Conservation (phyloP, 2,113 vertebrate species). For the Pteruthius melanotis region DNA sequence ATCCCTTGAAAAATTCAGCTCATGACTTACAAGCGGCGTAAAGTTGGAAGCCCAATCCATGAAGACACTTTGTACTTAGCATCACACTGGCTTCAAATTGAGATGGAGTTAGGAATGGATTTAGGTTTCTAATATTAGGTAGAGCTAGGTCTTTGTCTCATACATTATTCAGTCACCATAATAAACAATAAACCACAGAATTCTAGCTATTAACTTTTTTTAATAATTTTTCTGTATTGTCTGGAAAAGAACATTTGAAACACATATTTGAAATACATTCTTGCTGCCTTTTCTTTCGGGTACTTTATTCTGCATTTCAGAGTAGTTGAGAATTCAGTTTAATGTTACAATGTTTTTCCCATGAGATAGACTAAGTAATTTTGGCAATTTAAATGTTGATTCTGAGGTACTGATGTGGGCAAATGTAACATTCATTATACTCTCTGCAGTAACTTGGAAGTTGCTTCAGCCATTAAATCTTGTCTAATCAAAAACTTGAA, state of each 20-base stretch:
- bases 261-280: background rate
- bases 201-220: constrained; percentile 10
- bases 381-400: constrained; percentile 25
- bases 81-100: background rate
- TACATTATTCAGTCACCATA: constrained; percentile 20
- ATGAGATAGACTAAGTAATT: constrained; percentile 16
- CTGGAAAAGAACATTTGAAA: background rate
- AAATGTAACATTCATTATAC: background rate
- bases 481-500: background rate
- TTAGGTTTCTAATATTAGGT: background rate
- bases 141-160: background rate
- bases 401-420: background rate
- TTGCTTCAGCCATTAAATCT: background rate
- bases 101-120: background rate
- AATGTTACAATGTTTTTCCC: background rate
- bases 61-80: background rate
- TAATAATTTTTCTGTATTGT: background rate
- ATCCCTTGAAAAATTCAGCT: background rate
- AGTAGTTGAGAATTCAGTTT: background rate
- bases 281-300: background rate
- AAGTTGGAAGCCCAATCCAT: background rate
- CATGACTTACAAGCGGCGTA: background rate
- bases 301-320: constrained; percentile 14
- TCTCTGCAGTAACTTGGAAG: background rate
- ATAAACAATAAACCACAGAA: constrained; percentile 38